Evolutionary conservation across 2,113 vertebrate species (phyloP), one percentile per base, ranked within the genome.

Genomic region (Orthonyx spaldingii): DNA sequence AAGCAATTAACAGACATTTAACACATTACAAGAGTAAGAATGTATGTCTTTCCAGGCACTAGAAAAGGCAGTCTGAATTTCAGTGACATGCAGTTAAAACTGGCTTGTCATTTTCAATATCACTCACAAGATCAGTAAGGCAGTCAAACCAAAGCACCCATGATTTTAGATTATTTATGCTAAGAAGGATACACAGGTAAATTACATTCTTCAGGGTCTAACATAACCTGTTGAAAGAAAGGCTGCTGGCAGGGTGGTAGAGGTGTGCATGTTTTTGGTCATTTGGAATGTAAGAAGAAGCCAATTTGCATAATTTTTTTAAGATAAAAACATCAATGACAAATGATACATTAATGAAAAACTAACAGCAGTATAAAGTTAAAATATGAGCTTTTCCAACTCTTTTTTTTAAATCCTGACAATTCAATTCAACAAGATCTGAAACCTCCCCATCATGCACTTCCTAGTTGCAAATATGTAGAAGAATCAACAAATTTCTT

Each of bases 141-240:
- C 93, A 96, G 76, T 64, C 60, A 77, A 84, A 85, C 68, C 85
- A 81, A 80, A 94, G 88, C 94, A 96, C 88, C 90, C 85, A 64
- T 71, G 21, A 64, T 44, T 87, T 87, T 64, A 81, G 44, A 68
- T 52, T 68, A 80, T 37, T 95, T 86, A 76, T 42, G 84, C 37
- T 87, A 28, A 60, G 83, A 55, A 80, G 27, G 59, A 87, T 22
- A 90, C 8, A 63, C 14, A 52, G 0, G 1, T 46, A 49, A 93
- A 80, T 93, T 77, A 94, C 92, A 95, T 96, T 96, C 94, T 84
- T 93, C 72, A 82, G 64, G 37, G 49, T 75, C 56, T 71, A 74
- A 83, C 9, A 39, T 2, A 41, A 92, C 23, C 30, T 20, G 35
- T 24, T 84, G 30, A 61, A 77, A 87, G 50, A 64, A 91, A 91